These are phyloP conservation scores for Megathymus violae DNA, from an alignment of 1,140 invertebrate species.

Conservation along the genomic window DNA sequence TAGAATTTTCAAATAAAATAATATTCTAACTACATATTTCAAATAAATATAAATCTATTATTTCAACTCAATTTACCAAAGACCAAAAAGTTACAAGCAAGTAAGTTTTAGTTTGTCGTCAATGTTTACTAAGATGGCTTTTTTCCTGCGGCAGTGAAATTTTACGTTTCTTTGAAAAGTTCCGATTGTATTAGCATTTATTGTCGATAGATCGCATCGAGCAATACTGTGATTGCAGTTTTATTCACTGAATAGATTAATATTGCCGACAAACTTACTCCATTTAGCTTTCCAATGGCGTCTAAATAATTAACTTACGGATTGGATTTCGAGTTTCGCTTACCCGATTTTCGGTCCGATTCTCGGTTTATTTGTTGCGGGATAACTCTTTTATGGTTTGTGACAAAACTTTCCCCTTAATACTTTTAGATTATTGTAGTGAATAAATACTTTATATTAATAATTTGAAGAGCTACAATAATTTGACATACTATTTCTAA, in stretches of 20 bases:
- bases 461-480: slow-evolving; percentile 8
- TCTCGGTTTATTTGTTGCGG: slow-evolving; percentile 19
- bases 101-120: slow-evolving; percentile 37
- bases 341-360: slow-evolving; percentile 7
- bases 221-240: slow-evolving; percentile 48
- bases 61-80: background rate
- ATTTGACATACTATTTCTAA: too few species aligned
- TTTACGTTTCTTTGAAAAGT: slow-evolving; percentile 58
- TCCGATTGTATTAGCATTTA: slow-evolving; percentile 62
- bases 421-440: background rate
- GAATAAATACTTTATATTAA: too few species aligned
- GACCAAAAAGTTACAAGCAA: slow-evolving; percentile 11
- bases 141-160: slow-evolving; percentile 48
- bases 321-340: slow-evolving; percentile 22
- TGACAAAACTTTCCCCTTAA: background rate
- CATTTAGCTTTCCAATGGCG: slow-evolving; percentile 31
- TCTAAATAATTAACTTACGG: slow-evolving; percentile 35
- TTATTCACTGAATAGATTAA: slow-evolving; percentile 52
- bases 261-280: slow-evolving; percentile 40
- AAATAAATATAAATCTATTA: too few species aligned
- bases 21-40: too few species aligned
- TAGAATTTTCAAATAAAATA: too few species aligned
- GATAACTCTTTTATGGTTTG: slow-evolving; percentile 18
- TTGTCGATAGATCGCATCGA: slow-evolving; percentile 61
- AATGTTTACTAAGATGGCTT: slow-evolving; percentile 54